Conservation (phyloP, 2,888 invertebrate genomes). For the Erpobdella octoculata region DNA sequence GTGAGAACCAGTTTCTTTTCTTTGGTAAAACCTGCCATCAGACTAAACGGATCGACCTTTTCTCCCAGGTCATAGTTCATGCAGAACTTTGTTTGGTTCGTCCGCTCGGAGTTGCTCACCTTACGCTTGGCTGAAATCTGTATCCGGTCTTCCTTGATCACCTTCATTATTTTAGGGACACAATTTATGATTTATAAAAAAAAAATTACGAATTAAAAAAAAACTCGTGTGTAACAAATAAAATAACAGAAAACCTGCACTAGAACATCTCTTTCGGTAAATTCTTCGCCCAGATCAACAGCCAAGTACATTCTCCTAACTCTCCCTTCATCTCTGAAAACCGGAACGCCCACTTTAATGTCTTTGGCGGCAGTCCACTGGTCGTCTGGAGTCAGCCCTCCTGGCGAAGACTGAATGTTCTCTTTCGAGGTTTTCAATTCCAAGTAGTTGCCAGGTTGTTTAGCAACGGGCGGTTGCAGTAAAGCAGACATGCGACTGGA, state of each 20-base stretch:
- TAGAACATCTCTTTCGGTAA: slow-evolving; percentile 35
- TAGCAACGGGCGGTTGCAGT: too few species aligned
- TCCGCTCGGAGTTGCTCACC: slow-evolving; percentile 33
- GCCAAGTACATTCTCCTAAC: slow-evolving; percentile 22
- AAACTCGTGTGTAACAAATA: background rate
- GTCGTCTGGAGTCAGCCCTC: slow-evolving; percentile 19
- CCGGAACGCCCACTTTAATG: slow-evolving; percentile 32
- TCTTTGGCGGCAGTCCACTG: slow-evolving; percentile 34
- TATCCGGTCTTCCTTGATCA: slow-evolving; percentile 37
- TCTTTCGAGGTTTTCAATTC: background rate
- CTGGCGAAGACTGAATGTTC: slow-evolving; percentile 26
- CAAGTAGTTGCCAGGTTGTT: background rate
- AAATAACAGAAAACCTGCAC: slow-evolving; percentile 32
- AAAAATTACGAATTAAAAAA: background rate
- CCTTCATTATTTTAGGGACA: background rate
- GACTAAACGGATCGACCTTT: slow-evolving; percentile 35
- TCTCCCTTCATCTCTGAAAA: slow-evolving; percentile 26
- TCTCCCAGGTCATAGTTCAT: slow-evolving; percentile 37
- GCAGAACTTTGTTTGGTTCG: slow-evolving; percentile 34
- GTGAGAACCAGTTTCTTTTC: slow-evolving; percentile 35
- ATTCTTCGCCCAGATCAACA: slow-evolving; percentile 27
- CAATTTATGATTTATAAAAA: background rate
- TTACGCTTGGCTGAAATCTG: slow-evolving; percentile 37
- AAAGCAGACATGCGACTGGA: too few species aligned
- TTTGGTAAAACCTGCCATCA: slow-evolving; percentile 33